A percentile compares a stretch with the other conserved stretches of the same genome.
These are phyloP conservation scores for Phaedon cochleariae DNA, from an alignment of 2,888 invertebrate genomes.

Conservation along the genomic window DNA sequence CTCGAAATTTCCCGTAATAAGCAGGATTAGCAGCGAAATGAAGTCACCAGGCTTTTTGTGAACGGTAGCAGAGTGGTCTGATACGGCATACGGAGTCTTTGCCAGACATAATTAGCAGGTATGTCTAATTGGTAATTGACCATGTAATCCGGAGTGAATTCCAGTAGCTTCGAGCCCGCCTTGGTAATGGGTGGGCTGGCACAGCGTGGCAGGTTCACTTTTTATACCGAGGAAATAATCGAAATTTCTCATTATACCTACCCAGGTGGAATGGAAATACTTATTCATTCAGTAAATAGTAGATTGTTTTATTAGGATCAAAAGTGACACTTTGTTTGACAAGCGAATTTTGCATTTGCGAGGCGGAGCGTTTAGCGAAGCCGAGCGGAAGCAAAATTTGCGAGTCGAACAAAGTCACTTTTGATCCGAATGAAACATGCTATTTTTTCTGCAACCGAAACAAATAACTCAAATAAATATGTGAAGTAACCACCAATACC, in stretches of 20 bases:
- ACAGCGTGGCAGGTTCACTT: neutral
- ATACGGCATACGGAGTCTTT: constrained; percentile 13
- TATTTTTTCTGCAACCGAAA: too few species aligned
- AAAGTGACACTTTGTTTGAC: too few species aligned
- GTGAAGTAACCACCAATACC: too few species aligned
- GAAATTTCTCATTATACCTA: neutral
- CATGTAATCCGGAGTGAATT: constrained; percentile 52
- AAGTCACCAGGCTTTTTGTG: neutral
- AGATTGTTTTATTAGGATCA: too few species aligned
- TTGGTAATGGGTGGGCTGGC: constrained; percentile 22
- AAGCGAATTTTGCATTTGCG: too few species aligned
- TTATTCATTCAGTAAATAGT: too few species aligned
- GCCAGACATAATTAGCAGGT: constrained; percentile 48
- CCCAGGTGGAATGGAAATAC: too few species aligned
- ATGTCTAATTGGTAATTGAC: constrained; percentile 56
- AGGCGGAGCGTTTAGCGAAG: too few species aligned
- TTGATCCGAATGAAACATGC: too few species aligned
- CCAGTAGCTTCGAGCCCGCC: constrained; percentile 51
- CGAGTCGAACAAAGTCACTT: too few species aligned
- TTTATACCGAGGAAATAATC: neutral
- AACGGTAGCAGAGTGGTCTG: constrained; percentile 10
- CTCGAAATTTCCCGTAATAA: neutral
- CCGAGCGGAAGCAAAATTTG: too few species aligned
- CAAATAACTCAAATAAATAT: too few species aligned
- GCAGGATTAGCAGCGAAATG: neutral